These are phyloP conservation scores for Todiramphus saurophagus DNA, from an alignment of 2,113 vertebrate species.

Conservation along the genomic window DNA sequence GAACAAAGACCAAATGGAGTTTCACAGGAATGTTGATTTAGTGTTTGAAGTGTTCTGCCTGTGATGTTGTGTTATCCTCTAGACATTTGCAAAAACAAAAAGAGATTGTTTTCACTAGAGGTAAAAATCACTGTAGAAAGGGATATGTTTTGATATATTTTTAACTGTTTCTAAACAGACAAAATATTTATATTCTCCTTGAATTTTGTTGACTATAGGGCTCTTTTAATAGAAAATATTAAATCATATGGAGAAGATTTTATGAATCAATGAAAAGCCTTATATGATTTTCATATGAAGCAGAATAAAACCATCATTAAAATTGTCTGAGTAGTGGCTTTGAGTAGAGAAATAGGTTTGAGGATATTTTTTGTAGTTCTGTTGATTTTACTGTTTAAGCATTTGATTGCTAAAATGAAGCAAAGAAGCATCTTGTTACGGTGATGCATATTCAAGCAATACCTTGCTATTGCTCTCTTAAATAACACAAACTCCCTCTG, in stretches of 20 bases:
- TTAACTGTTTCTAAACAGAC: background rate
- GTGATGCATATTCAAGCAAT: background rate
- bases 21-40: background rate
- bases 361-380: background rate
- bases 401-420: background rate
- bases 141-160: background rate
- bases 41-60: background rate
- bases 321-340: background rate
- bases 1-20: background rate
- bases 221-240: background rate
- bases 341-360: background rate
- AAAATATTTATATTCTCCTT: background rate
- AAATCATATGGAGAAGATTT: background rate
- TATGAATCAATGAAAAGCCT: background rate
- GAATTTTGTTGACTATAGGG: background rate
- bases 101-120: background rate
- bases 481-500: fast-evolving
- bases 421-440: background rate
- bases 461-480: background rate
- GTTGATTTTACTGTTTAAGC: background rate
- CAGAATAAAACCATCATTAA: background rate
- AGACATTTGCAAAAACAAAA: background rate
- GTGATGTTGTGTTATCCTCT: background rate
- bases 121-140: background rate
- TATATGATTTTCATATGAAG: background rate